Percentiles rank a stretch among this genome's conserved stretches.
These are phyloP conservation scores for Bolborhynchus lineola DNA, from an alignment of 2,113 vertebrate species.

Conservation along the genomic window DNA sequence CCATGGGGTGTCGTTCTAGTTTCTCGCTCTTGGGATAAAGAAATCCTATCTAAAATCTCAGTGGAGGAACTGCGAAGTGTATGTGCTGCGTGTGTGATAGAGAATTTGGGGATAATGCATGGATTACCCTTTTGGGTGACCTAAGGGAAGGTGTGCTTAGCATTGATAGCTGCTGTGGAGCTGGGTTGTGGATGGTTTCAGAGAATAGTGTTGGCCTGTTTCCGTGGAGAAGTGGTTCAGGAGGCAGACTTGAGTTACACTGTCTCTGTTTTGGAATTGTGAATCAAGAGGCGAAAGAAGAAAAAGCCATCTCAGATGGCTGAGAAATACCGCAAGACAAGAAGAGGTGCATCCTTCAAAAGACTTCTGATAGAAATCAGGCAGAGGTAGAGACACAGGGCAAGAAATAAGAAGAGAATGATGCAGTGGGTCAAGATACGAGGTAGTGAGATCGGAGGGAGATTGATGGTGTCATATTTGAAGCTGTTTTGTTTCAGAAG, in stretches of 20 bases:
- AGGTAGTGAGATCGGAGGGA: neutral
- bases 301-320: neutral
- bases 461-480: neutral
- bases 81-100: rapidly evolving
- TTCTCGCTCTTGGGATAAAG: neutral
- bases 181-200: neutral
- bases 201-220: neutral
- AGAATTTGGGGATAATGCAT: neutral
- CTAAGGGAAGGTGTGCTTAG: neutral
- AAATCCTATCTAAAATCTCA: rapidly evolving
- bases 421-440: neutral
- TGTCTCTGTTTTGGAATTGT: neutral
- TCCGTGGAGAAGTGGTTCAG: neutral
- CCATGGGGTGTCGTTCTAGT: neutral
- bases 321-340: neutral
- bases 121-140: neutral
- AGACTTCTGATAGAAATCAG: neutral
- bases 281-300: neutral
- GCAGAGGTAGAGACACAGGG: neutral
- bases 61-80: neutral
- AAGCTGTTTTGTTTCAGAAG: neutral
- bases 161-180: neutral
- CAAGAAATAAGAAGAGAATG: neutral
- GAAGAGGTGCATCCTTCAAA: neutral
- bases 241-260: neutral